A percentile compares a stretch with the other conserved stretches of the same genome.
These are phyloP conservation scores for Phoebastria nigripes DNA, from an alignment of 2,797 vertebrate species.

Conservation along the genomic window DNA sequence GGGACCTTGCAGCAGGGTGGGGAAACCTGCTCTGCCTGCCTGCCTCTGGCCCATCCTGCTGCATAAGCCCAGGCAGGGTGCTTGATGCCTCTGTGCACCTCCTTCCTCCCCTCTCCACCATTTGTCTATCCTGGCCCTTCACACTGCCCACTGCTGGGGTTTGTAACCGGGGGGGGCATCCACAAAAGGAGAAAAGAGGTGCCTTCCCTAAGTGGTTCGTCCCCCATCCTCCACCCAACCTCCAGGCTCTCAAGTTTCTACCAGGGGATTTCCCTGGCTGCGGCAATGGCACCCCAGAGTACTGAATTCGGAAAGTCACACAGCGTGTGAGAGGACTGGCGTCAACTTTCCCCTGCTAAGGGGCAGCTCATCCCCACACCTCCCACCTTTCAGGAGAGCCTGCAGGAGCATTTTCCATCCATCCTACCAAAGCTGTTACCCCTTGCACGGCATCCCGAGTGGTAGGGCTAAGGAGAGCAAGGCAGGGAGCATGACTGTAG, in stretches of 20 bases:
- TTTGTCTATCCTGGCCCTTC: not conserved
- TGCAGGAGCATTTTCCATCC: not conserved
- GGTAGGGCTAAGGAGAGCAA: not conserved
- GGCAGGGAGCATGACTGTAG: not conserved
- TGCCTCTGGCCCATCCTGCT: not conserved
- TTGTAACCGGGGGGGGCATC: not conserved
- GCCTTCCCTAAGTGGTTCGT: not conserved
- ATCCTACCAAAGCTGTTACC: not conserved
- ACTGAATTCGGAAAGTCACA: not conserved
- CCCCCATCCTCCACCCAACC: not conserved
- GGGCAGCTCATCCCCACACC: not conserved
- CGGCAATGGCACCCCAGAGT: not conserved
- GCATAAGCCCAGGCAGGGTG: not conserved
- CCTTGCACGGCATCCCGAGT: rapidly evolving
- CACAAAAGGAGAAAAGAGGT: not conserved
- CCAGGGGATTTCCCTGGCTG: not conserved
- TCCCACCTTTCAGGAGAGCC: not conserved
- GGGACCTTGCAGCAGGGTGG: not conserved
- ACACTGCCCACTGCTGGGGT: not conserved
- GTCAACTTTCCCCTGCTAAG: not conserved
- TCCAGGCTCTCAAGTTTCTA: not conserved
- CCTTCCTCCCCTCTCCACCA: not conserved
- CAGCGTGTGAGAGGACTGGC: rapidly evolving
- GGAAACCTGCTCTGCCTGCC: not conserved
- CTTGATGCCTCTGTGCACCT: not conserved